phyloP scores from a whole-genome alignment of 1,140 invertebrate species.

The Macrosteles quadrilineatus region DNA sequence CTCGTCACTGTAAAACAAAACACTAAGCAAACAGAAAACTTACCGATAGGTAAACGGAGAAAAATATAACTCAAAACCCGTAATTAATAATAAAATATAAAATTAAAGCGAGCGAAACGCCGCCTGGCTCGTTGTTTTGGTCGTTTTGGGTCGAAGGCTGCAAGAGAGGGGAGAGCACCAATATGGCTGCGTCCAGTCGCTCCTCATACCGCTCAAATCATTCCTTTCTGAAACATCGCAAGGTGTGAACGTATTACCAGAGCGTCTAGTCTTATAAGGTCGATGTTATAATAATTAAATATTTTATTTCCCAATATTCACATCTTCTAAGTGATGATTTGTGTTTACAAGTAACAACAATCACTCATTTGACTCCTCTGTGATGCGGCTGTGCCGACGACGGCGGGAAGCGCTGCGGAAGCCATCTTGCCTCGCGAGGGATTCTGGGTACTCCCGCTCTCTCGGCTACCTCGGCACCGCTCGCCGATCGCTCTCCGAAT shows the following conservation, averaged over 20 bases:
- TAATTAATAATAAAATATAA: constrained; percentile 2
- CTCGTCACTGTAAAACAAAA: background rate
- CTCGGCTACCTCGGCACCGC: no score
- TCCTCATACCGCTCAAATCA: background rate
- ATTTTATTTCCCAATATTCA: no score
- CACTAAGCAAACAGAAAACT: constrained; percentile 14
- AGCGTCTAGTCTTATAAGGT: no score
- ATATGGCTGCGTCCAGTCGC: background rate
- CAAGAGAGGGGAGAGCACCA: background rate
- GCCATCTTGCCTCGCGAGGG: constrained; percentile 13
- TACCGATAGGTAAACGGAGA: constrained; percentile 8
- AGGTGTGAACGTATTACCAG: no score
- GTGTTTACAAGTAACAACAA: background rate
- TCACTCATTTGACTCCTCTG: constrained; percentile 19
- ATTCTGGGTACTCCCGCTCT: constrained; percentile 1
- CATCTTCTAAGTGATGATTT: no score
- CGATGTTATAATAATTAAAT: no score
- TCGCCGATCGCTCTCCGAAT: background rate
- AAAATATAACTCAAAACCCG: constrained; percentile 1
- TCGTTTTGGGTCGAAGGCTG: constrained; percentile 16
- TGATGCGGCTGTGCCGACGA: background rate
- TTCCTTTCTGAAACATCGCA: background rate
- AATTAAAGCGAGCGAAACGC: constrained; percentile 8
- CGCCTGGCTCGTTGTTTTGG: background rate
- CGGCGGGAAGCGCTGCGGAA: background rate